phyloP scores from a whole-genome alignment of 2,113 vertebrate genomes.

The Paradisaea rubra region DNA sequence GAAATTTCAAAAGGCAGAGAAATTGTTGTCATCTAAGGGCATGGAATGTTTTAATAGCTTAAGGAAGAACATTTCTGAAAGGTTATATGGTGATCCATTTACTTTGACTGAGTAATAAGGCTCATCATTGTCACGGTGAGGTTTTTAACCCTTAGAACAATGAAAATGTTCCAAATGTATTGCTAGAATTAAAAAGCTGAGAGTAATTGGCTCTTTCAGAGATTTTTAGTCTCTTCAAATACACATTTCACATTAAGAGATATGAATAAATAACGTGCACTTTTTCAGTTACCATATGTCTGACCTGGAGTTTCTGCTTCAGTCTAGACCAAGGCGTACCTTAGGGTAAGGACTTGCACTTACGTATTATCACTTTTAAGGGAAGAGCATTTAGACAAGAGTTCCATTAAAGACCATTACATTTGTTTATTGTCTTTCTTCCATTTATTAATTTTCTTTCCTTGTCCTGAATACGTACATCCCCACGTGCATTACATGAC shows the following conservation, averaged over 20 bases:
- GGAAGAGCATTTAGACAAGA: neutral
- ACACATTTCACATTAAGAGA: slow-evolving; percentile 16
- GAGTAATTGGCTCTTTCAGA: slow-evolving; percentile 58
- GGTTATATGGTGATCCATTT: slow-evolving; percentile 84
- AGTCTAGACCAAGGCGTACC: neutral
- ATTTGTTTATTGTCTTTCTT: slow-evolving; percentile 5
- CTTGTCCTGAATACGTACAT: neutral
- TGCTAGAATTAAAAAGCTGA: slow-evolving; percentile 52
- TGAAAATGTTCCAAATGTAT: slow-evolving; percentile 53
- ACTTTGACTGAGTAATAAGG: slow-evolving; percentile 85
- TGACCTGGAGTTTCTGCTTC: slow-evolving; percentile 12
- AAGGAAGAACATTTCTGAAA: slow-evolving; percentile 84
- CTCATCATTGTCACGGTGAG: slow-evolving; percentile 72
- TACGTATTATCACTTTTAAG: neutral
- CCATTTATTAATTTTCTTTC: neutral
- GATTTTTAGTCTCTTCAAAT: slow-evolving; percentile 27
- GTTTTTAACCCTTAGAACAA: slow-evolving; percentile 84
- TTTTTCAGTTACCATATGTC: neutral
- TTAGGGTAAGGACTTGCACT: neutral
- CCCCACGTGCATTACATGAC: neutral
- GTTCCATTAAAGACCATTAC: neutral
- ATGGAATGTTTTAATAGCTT: slow-evolving; percentile 87
- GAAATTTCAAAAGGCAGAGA: slow-evolving; percentile 88
- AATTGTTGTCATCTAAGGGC: slow-evolving; percentile 92
- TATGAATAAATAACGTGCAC: slow-evolving; percentile 45